A percentile compares a stretch with the other conserved stretches of the same genome.
Conservation (phyloP, 2,113 vertebrate genomes). For the Hyperopisus bebe region DNA sequence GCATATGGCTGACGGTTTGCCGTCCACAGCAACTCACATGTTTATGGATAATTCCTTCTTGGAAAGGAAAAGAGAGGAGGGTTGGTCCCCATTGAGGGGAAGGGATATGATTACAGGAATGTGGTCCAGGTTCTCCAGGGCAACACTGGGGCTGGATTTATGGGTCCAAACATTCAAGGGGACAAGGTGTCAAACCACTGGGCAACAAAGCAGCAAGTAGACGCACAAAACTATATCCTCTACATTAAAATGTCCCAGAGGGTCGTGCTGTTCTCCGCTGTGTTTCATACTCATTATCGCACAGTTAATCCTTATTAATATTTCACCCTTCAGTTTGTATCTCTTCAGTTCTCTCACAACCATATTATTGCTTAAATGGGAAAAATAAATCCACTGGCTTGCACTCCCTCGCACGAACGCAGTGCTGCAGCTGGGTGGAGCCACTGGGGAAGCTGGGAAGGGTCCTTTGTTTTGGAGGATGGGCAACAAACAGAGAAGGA, state of each 20-base stretch:
- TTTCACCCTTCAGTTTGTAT: not conserved
- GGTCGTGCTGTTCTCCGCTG: not conserved
- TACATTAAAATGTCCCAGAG: not conserved
- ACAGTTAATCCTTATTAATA: not conserved
- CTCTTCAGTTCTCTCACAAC: not conserved
- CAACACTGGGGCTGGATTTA: not conserved
- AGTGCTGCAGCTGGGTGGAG: not conserved
- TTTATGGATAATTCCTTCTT: constrained; percentile 35
- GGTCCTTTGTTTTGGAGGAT: not conserved
- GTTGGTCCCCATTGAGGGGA: constrained; percentile 21
- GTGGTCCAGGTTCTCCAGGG: constrained; percentile 27
- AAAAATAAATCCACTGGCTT: not conserved
- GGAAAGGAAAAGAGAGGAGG: constrained; percentile 23
- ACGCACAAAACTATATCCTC: not conserved
- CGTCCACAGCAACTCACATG: constrained; percentile 41
- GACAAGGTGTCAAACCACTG: not conserved
- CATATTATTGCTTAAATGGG: not conserved
- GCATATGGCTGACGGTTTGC: constrained; percentile 41
- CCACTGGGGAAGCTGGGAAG: not conserved
- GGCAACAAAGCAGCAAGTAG: not conserved
- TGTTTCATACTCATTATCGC: not conserved
- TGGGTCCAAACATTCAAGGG: not conserved
- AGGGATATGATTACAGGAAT: constrained; percentile 1
- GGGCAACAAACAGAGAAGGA: not conserved
- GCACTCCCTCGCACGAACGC: not conserved